Evolutionary conservation across 2,113 vertebrate species (phyloP).

Genomic region (Salvelinus alpinus): DNA sequence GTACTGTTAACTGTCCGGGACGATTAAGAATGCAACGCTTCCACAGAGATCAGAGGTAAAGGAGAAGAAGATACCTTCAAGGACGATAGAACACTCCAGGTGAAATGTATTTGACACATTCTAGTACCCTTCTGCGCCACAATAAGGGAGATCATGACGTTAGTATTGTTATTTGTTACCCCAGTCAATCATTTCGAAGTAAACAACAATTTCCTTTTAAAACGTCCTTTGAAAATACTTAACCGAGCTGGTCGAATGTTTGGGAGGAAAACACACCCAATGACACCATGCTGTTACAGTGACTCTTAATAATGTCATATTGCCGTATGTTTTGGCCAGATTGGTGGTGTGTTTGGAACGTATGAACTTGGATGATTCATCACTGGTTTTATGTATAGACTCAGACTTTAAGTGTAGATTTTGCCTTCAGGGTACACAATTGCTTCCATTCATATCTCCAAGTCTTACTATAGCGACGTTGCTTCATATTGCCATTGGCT

Average conservation of each 20-base stretch:
- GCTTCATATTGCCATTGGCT: constrained; percentile 47
- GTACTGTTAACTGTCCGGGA: constrained; percentile 46
- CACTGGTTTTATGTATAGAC: constrained; percentile 46
- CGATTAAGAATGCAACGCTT: constrained; percentile 42
- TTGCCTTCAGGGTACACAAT: constrained; percentile 51
- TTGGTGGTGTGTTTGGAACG: constrained; percentile 66
- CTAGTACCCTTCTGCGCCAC: too few relatives aligned
- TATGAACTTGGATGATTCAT: constrained; percentile 70
- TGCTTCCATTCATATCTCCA: constrained; percentile 48
- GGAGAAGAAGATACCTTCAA: constrained; percentile 15
- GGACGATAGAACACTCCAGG: constrained; percentile 35
- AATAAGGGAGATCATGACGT: background rate
- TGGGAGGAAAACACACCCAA: constrained; percentile 32
- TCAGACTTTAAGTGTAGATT: constrained; percentile 60
- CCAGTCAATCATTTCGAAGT: background rate
- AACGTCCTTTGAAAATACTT: background rate
- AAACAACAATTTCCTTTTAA: background rate
- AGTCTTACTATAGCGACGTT: constrained; percentile 14
- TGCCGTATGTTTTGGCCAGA: constrained; percentile 64
- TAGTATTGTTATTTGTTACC: background rate
- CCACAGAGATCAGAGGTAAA: background rate
- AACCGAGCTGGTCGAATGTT: background rate
- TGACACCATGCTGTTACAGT: constrained; percentile 45
- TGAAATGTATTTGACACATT: background rate
- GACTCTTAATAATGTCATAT: constrained; percentile 60